A percentile compares a stretch with the other conserved stretches of the same genome.
phyloP scores from a whole-genome alignment of 2,797 vertebrate genomes.

The Neosilurus mollespiculum region DNA sequence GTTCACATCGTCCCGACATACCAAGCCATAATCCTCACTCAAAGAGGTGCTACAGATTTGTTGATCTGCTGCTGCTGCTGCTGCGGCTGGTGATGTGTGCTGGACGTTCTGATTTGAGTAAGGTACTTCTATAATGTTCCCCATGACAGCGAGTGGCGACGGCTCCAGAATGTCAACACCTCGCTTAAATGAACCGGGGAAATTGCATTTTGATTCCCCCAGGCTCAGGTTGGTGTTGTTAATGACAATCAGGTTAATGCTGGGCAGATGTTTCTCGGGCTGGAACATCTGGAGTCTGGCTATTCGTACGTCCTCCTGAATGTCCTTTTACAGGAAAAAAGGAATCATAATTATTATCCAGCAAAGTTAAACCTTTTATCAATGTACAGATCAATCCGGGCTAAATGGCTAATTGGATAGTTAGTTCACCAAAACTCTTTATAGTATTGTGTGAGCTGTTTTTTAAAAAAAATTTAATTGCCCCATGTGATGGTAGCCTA shows the following conservation, averaged over 20 bases:
- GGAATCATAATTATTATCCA: neutral
- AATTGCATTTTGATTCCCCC: neutral
- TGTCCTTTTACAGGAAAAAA: neutral
- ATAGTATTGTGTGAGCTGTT: too few species aligned
- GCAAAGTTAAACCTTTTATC: neutral
- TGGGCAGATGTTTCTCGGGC: slow-evolving; percentile 23
- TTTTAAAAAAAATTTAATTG: neutral
- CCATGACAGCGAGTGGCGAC: neutral
- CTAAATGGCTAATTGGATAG: neutral
- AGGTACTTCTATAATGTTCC: accelerated
- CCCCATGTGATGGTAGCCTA: neutral
- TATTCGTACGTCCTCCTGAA: neutral
- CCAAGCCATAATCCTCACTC: neutral
- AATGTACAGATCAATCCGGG: too few species aligned
- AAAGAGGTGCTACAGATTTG: neutral
- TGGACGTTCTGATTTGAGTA: neutral
- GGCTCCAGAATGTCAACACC: neutral
- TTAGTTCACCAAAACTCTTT: neutral
- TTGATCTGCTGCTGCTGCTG: neutral
- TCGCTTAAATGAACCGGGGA: neutral
- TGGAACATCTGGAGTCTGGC: slow-evolving; percentile 14
- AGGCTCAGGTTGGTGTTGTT: neutral
- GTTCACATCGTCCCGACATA: neutral
- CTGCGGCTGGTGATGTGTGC: too few species aligned
- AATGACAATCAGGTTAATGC: slow-evolving; percentile 34